Base-by-base conservation (phyloP, 2,888 invertebrate genomes). In the Sinohyriopsis cumingii region DNA sequence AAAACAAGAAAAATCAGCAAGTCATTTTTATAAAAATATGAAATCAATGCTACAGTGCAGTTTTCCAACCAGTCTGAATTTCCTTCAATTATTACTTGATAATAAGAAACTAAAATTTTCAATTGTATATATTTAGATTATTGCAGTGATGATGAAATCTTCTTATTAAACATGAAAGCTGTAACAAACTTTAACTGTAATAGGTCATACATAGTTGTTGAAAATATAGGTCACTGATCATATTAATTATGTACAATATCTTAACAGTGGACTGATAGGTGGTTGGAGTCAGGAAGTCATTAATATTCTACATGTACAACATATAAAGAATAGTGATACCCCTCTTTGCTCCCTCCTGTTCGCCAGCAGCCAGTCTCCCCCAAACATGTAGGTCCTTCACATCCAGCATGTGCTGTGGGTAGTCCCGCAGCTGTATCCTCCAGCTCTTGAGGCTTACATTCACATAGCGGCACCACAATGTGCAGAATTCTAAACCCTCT, bases 381-480 rank as follows among this genome's bases (percentile, higher is more conserved):
- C 96, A 97, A 70, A 98, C 92, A 77, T 94, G 94, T 89, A 97
- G 93, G 77, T 94, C 93, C 81, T 94, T 93, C 72, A 97, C 94
- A 83, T 95, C 93, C 83, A 98, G 92, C 91, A 98, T 93, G 0
- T 97, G 96, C 88, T 97, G 97, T 0, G 98, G 97, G 90, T 98
- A 99, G 91, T 99, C 99, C 9, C 99, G 92, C 77, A 99, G 91
- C 85, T 95, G 93, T 82, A 97, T 93, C 85, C 94, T 95, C 95
- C 97, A 97, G 84, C 94, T 94, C 24, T 93, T 93, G 81, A 96
- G 95, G 77, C 94, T 94, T 66, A 95, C 93, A 78, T 94, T 94
- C 28, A 99, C 93, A 65, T 94, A 93, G 15, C 99, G 93, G 83
- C 97, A 96, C 98, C 98, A 99, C 28, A 98, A 91, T 0, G 97